Percentiles rank a stretch among this genome's conserved stretches.
Conservation (phyloP, 1,140 invertebrate genomes). For the Cydia amplana region DNA sequence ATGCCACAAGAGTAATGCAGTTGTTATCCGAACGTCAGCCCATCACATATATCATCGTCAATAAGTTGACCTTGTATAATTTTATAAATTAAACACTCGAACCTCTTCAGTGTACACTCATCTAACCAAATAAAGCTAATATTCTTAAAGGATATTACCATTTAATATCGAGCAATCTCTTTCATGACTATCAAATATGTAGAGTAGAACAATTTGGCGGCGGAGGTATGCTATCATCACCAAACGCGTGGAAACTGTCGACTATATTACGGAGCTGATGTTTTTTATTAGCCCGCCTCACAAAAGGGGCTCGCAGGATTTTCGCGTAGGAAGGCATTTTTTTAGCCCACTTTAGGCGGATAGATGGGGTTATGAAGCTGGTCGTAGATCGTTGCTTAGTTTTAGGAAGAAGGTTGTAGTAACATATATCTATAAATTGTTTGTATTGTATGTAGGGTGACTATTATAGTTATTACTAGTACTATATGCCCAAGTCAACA, state of each 20-base stretch:
- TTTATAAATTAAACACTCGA: not conserved
- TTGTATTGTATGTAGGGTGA: no score
- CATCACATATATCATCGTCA: no score
- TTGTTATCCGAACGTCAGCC: no score
- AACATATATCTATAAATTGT: no score
- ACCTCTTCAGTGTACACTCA: not conserved
- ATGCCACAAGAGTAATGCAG: no score
- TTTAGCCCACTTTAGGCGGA: not conserved
- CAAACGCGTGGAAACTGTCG: slow-evolving; percentile 17
- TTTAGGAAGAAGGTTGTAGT: not conserved
- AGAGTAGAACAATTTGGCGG: slow-evolving; percentile 25
- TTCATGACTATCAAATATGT: slow-evolving; percentile 28
- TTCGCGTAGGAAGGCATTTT: slow-evolving; percentile 4
- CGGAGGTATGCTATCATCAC: slow-evolving; percentile 22
- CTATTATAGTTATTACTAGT: no score
- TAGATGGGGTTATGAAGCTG: slow-evolving; percentile 12
- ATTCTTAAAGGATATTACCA: slow-evolving; percentile 7
- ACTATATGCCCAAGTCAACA: no score
- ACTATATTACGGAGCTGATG: slow-evolving; percentile 24
- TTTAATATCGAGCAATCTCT: slow-evolving; percentile 23
- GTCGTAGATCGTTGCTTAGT: not conserved
- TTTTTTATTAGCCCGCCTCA: slow-evolving; percentile 18
- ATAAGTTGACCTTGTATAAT: no score
- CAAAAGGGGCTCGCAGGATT: slow-evolving; percentile 16
- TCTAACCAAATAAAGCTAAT: slow-evolving; percentile 19